Base-by-base conservation (phyloP, 1,140 invertebrate species). In the Drosophila tropicalis region DNA sequence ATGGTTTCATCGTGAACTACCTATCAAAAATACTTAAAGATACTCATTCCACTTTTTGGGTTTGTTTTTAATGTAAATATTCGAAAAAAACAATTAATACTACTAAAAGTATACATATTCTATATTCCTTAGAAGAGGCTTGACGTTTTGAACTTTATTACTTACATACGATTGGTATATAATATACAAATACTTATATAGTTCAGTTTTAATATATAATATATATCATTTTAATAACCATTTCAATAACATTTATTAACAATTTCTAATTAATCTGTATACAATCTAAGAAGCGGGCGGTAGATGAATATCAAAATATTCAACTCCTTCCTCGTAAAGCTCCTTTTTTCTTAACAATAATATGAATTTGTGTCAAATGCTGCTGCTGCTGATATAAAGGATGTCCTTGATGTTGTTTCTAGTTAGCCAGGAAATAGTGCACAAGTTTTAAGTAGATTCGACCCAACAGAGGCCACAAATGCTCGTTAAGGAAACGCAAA, bases 391-490 rank as follows among this genome's bases (percentile, higher is more conserved):
- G 19, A 51, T 51, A 51, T 22, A 19, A 29, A 29, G 5, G 5
- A 29, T 6, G 9, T 51, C 22, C 44, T 51, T 17, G 17, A 51
- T 51, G 17, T 19, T n/a, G 4, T 51, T 22, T 83, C 64, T 36
- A 91, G 36, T 87, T 76, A 39, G 76, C 67, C 66, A 91, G 41
- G 73, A 91, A 91, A n/a, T 91, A 91, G 61, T 86, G 79, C 15
- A 91, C 17, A 1, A 91, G 72, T 65, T 85, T 90, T 17, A 80
- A 73, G 68, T 91, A 91, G 67, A 91, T 85, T 62, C 83, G 81
- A 47, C 90, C 81, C 62, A 91, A 65, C 72, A 91, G 70, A 34
- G 90, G 90, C 90, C 86, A 91, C 62, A 90, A 68, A 55, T 86
- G 76, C 41, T 91, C 83, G 36, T 74, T 58, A 29, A 91, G 62